Conservation (phyloP, 37 sponge, comb jelly and placozoan genomes). For the Chondrosia reniformis region DNA sequence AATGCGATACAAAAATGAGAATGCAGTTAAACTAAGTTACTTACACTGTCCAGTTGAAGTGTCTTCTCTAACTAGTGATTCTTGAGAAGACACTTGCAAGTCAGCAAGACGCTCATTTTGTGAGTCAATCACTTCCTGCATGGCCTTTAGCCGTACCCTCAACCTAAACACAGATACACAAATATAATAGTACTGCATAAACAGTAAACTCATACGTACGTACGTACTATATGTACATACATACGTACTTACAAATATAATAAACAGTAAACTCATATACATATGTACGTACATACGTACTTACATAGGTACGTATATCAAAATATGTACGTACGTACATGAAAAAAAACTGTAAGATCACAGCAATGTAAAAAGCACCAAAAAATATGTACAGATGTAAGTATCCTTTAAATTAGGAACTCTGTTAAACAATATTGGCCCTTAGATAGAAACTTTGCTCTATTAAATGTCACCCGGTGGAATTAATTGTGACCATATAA, state of each 20-base stretch:
- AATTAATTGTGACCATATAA: not conserved
- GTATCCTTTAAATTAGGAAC: not conserved
- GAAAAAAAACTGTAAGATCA: conserved; percentile 12
- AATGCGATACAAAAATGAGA: no score
- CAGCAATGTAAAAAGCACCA: not conserved
- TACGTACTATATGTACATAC: not conserved
- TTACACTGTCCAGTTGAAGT: conserved; percentile 77
- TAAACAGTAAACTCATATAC: not conserved
- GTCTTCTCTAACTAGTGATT: conserved; percentile 34
- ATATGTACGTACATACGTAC: conserved; percentile 9
- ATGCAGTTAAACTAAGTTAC: not conserved
- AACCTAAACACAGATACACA: conserved; percentile 34
- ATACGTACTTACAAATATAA: not conserved
- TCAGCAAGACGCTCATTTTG: conserved; percentile 68
- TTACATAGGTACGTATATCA: conserved; percentile 15
- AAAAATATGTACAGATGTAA: not conserved
- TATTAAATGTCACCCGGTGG: not conserved
- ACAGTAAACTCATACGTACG: not conserved
- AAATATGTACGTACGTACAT: not conserved
- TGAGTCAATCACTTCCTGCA: conserved; percentile 72
- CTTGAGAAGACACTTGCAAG: conserved; percentile 39
- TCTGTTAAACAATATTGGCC: no score
- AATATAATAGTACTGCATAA: not conserved
- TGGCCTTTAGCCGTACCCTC: conserved; percentile 72
- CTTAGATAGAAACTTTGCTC: not conserved